Evolutionary conservation across 1,140 invertebrate genomes (phyloP), one percentile per base, ranked within the genome.

Genomic region (Lineus longissimus): DNA sequence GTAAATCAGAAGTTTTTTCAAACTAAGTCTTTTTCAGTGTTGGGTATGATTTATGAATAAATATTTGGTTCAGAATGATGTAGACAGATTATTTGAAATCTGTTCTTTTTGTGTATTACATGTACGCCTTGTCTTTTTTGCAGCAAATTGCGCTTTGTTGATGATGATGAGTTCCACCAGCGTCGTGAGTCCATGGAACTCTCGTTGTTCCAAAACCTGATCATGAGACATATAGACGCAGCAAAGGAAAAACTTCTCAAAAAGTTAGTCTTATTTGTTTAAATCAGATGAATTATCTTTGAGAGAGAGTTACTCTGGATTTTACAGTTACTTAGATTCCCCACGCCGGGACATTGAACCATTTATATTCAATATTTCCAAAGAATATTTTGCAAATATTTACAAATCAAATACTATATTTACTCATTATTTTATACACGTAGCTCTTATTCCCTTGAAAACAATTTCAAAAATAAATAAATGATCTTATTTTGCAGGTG

Each of bases 111-210:
- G 40, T 2, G 61, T 61, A 27, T 22, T 62, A 55, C 23, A 29
- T 43, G 60, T 59, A 45, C 60, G 36, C 59, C 31, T 45, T 43
- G 30, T 62, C 66, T 61, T 63, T 69, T 64, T 69, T 70, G 33
- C 73, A 88, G 86, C 41, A 70, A 77, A 33, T 71, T 86, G 25
- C 79, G 85, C 58, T 79, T 87, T 61, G 81, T 88, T 43, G 82
- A 88, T 45, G 82, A 81, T 55, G 74, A 76, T 51, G 75, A 84
- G 67, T 81, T 89, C 22, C 79, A 82, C 63, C 73, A 73, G 33
- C 68, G 74, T 30, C 70, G 74, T 36, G 73, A 82, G 59, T 81
- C 87, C 0, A 84, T 87, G 62, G 85, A 88, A 62, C 75, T 88
- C 25, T 62, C 72, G 1, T 76, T 72, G 40, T 89, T 88, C 67